Evolutionary conservation across 2,888 invertebrate species (phyloP).

Genomic region (Petrolisthes manimaculis): DNA sequence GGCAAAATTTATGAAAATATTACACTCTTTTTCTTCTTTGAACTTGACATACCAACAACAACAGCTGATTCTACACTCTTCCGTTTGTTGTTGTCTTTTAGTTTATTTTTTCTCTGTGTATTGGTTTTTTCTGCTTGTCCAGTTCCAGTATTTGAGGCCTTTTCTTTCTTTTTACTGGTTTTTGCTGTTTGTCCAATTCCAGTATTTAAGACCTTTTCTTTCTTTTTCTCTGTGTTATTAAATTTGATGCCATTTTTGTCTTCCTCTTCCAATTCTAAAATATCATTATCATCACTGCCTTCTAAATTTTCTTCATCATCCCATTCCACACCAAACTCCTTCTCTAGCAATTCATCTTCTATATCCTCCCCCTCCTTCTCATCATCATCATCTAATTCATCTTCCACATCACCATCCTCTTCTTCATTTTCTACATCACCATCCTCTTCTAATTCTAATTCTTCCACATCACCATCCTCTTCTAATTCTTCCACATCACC

Average conservation of each 20-base stretch:
- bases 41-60: not conserved
- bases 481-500: too few relatives aligned
- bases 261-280: not conserved
- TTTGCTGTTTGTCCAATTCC: too few relatives aligned
- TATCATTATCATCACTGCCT: not conserved
- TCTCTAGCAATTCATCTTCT: not conserved
- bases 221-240: not conserved
- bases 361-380: too few relatives aligned
- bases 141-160: not conserved
- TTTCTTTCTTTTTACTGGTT: too few relatives aligned
- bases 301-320: constrained; percentile 2
- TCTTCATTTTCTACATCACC: too few relatives aligned
- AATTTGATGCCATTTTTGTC: not conserved
- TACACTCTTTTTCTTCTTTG: not conserved
- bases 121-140: not conserved
- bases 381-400: too few relatives aligned
- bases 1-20: too few relatives aligned
- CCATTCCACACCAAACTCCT: not conserved
- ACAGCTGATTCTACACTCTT: not conserved
- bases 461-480: too few relatives aligned
- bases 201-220: not conserved
- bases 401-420: too few relatives aligned
- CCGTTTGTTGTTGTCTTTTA: not conserved
- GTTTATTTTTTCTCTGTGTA: not conserved
- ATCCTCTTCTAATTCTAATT: too few relatives aligned